phyloP scores from a whole-genome alignment of 2,113 vertebrate genomes.

The Oncorhynchus masou region DNA sequence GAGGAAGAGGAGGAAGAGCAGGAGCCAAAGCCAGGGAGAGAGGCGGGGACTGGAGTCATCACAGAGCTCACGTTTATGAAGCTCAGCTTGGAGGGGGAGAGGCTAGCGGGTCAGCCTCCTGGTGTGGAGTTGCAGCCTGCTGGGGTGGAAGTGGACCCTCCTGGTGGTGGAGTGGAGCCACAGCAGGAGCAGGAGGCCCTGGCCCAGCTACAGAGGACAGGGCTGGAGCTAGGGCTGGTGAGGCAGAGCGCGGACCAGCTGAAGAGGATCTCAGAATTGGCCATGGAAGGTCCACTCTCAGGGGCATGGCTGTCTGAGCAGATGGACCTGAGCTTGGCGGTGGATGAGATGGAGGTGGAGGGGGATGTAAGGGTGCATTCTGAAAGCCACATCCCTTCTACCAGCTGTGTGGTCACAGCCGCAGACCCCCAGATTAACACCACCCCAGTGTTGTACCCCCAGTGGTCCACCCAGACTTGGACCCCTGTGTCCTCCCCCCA shows the following conservation, averaged over 20 bases:
- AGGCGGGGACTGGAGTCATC: conserved; percentile 22
- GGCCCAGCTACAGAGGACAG: conserved; percentile 81
- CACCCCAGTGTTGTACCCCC: conserved; percentile 28
- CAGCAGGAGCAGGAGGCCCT: conserved; percentile 62
- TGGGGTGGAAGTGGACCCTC: conserved; percentile 25
- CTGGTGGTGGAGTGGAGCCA: conserved; percentile 50
- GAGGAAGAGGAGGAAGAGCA: conserved; percentile 29
- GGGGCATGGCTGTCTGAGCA: conserved; percentile 49
- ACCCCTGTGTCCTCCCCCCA: conserved; percentile 41
- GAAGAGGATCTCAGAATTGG: conserved; percentile 72
- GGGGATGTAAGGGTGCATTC: conserved; percentile 15
- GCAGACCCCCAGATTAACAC: conserved; percentile 27
- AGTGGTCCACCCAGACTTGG: conserved; percentile 45
- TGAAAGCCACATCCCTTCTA: conserved; percentile 61
- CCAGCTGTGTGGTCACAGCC: conserved; percentile 56
- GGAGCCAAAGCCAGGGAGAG: conserved; percentile 16
- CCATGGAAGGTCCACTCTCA: conserved; percentile 51
- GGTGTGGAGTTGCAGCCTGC: conserved; percentile 53
- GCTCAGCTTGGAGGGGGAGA: conserved; percentile 74
- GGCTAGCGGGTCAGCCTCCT: conserved; percentile 20
- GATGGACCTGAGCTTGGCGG: conserved; percentile 10
- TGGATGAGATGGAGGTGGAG: conserved; percentile 50
- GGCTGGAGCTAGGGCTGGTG: conserved; percentile 63
- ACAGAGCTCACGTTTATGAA: conserved; percentile 71
- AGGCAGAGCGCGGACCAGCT: conserved; percentile 85